Evolutionary conservation across 2,113 vertebrate genomes (phyloP).

Genomic region (Hepsetus odoe): DNA sequence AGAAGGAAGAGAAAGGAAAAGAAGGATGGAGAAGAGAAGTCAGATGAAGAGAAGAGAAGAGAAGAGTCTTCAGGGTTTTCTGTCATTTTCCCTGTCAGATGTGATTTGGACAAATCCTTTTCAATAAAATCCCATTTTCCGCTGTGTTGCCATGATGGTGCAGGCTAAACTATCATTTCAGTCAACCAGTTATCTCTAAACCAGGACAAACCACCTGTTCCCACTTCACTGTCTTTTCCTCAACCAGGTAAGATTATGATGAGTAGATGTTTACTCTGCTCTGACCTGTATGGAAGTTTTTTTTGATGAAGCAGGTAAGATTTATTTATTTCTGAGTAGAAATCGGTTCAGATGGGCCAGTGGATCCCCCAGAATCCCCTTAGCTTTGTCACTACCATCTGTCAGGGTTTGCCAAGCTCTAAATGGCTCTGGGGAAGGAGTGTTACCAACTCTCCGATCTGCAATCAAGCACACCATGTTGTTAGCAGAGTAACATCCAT

Average conservation of each 20-base stretch:
- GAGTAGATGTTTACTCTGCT: neutral
- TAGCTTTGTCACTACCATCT: conserved; percentile 20
- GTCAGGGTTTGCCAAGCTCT: conserved; percentile 6
- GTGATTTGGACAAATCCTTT: conserved; percentile 42
- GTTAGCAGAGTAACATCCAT: conserved; percentile 36
- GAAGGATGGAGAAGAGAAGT: neutral
- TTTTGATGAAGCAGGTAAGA: neutral
- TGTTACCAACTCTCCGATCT: neutral
- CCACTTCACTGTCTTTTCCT: neutral
- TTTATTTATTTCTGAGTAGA: neutral
- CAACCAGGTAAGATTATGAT: neutral
- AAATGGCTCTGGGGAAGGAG: conserved; percentile 2
- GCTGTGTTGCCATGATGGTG: conserved; percentile 19
- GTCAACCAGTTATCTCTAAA: conserved; percentile 45
- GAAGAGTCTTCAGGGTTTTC: conserved; percentile 14
- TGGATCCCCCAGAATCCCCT: conserved; percentile 10
- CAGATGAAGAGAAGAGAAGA: neutral
- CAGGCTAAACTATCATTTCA: conserved; percentile 15
- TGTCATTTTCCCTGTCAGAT: conserved; percentile 31
- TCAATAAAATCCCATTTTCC: conserved; percentile 45
- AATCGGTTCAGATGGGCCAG: neutral
- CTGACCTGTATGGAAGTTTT: neutral
- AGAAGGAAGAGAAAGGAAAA: neutral
- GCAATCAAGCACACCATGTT: conserved; percentile 13
- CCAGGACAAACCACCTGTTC: neutral